A percentile compares a stretch with the other conserved stretches of the same genome.
Conservation (phyloP, 2,888 invertebrate genomes). For the Ormyrus pomaceus region DNA sequence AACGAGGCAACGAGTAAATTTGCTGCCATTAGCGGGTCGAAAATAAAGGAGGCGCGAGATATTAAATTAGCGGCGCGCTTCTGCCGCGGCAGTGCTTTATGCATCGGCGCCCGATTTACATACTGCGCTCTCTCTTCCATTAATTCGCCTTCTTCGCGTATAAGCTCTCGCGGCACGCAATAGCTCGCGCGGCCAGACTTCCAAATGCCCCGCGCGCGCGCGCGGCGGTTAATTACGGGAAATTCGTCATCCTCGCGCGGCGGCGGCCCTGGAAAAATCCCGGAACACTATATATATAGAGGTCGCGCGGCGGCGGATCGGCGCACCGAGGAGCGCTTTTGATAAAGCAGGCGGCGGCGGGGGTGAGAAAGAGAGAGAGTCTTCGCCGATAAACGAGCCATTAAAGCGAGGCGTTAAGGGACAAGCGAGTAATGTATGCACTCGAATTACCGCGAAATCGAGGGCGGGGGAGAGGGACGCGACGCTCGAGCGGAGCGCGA, state of each 20-base stretch:
- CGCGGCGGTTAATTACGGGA: slow-evolving; percentile 20
- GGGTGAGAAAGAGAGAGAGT: background rate
- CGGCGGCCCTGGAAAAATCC: background rate
- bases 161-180: slow-evolving; percentile 18
- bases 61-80: slow-evolving; percentile 70
- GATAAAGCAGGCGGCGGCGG: slow-evolving; percentile 21
- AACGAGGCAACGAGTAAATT: slow-evolving; percentile 72
- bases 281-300: slow-evolving; percentile 18
- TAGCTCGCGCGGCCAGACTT: background rate
- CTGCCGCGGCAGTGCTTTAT: slow-evolving; percentile 27
- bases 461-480: slow-evolving; percentile 30
- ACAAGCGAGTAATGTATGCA: slow-evolving; percentile 48
- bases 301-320: slow-evolving; percentile 3
- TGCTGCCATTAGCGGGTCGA: slow-evolving; percentile 73
- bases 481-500: background rate
- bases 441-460: slow-evolving; percentile 53
- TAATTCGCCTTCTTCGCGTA: slow-evolving; percentile 29
- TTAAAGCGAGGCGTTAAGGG: slow-evolving; percentile 46
- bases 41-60: slow-evolving; percentile 73
- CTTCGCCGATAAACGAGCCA: slow-evolving; percentile 52
- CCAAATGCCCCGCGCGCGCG: background rate
- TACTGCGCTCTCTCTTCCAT: slow-evolving; percentile 52
- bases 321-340: slow-evolving; percentile 54
- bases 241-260: slow-evolving; percentile 32
- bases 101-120: slow-evolving; percentile 44